Conservation (phyloP, 23 tunicate species). For the Phallusia fumigata region DNA sequence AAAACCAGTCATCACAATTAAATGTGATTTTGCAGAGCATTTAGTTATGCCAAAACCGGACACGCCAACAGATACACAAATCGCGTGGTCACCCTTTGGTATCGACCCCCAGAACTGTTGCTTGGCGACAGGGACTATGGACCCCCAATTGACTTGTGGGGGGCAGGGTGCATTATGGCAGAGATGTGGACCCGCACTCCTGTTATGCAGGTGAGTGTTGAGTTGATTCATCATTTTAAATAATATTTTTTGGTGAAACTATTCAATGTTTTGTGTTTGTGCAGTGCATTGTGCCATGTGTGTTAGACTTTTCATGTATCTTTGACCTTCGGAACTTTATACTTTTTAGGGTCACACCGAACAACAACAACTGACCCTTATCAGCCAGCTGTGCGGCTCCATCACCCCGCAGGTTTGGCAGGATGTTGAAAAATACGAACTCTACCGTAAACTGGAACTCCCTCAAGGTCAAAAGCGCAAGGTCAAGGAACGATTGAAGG, state of each 20-base stretch:
- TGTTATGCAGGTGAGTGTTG: constrained; percentile 90
- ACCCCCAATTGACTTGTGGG: constrained; percentile 99
- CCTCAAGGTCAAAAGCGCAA: constrained; percentile 81
- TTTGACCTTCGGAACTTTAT: too few species aligned
- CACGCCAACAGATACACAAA: constrained; percentile 94
- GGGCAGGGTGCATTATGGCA: constrained; percentile 99
- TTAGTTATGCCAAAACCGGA: constrained; percentile 86
- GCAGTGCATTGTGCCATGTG: too few species aligned
- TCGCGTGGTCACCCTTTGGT: constrained; percentile 98
- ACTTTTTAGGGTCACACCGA: constrained; percentile 92
- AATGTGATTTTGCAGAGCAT: constrained; percentile 57
- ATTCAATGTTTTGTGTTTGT: too few species aligned
- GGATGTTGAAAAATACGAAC: constrained; percentile 84
- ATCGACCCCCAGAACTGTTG: constrained; percentile 94
- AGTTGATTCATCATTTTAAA: too few species aligned
- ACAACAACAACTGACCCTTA: constrained; percentile 77
- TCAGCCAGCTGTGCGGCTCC: constrained; percentile 91
- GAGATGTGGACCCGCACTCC: constrained; percentile 99
- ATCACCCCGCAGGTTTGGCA: constrained; percentile 93
- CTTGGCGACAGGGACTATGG: constrained; percentile 98
- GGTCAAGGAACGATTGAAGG: constrained; percentile 85
- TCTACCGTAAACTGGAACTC: constrained; percentile 66
- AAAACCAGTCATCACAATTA: background rate
- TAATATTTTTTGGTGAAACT: too few species aligned
- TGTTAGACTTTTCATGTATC: too few species aligned